Conservation (phyloP, 2,113 vertebrate species). For the Narcine bancroftii region DNA sequence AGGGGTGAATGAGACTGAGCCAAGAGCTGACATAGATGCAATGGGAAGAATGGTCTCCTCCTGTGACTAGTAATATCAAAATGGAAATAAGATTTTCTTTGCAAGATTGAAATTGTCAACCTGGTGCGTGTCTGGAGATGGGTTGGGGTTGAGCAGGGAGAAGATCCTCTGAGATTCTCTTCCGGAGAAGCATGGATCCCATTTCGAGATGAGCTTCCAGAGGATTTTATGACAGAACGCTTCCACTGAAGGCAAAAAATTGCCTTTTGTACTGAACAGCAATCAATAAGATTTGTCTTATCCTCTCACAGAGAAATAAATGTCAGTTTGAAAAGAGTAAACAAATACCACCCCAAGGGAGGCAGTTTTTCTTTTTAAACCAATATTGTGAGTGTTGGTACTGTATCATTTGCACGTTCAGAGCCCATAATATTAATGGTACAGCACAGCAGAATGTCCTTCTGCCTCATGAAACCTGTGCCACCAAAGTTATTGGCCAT, state of each 20-base stretch:
- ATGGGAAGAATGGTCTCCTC: too few species aligned
- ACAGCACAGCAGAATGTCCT: too few species aligned
- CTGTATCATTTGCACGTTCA: background rate
- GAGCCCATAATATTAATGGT: too few species aligned
- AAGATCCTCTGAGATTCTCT: background rate
- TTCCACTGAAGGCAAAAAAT: background rate
- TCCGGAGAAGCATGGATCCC: background rate
- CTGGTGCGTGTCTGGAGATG: too few species aligned
- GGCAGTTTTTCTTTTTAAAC: background rate
- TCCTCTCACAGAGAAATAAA: background rate
- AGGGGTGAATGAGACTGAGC: too few species aligned
- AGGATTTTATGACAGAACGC: background rate
- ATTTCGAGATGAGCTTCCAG: background rate
- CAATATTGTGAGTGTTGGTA: too few species aligned
- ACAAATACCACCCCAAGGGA: background rate
- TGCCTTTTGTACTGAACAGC: background rate
- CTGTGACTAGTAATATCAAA: too few species aligned
- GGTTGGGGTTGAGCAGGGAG: background rate
- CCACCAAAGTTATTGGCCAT: too few species aligned
- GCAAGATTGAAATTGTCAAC: too few species aligned
- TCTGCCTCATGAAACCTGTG: too few species aligned
- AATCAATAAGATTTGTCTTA: background rate
- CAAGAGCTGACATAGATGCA: too few species aligned
- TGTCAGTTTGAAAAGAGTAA: background rate
- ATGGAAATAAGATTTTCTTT: too few species aligned